Percentiles rank a stretch among this genome's conserved stretches.
These are phyloP conservation scores for Eleutherodactylus coqui DNA, from an alignment of 2,797 vertebrate species.

Conservation along the genomic window DNA sequence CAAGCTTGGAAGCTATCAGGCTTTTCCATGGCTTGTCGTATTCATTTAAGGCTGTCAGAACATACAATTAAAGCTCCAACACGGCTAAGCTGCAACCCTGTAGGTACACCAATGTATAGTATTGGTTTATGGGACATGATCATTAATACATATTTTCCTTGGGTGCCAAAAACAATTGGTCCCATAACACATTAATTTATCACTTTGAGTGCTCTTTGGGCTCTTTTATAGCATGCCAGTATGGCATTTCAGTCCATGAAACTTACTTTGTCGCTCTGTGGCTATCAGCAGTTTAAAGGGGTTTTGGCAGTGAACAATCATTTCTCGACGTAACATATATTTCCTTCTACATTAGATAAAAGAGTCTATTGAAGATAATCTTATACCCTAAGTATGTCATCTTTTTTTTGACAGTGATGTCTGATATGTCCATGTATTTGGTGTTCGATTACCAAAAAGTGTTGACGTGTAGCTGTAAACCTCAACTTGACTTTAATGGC, in stretches of 20 bases:
- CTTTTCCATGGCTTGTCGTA: conserved; percentile 17
- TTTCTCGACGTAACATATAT: not conserved
- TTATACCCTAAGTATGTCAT: not conserved
- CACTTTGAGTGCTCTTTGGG: not conserved
- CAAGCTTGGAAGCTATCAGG: not conserved
- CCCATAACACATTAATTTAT: not conserved
- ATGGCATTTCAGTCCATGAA: not conserved
- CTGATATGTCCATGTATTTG: conserved; percentile 36
- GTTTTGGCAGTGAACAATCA: conserved; percentile 10
- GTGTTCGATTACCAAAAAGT: conserved; percentile 19
- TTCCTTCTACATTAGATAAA: not conserved
- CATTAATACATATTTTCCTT: not conserved
- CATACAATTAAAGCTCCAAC: conserved; percentile 18
- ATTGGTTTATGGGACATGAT: not conserved
- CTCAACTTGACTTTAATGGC: conserved; percentile 46
- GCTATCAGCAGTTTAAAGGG: not conserved
- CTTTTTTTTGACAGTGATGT: conserved; percentile 36
- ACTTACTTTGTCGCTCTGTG: not conserved
- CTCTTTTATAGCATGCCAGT: not conserved
- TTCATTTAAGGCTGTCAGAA: conserved; percentile 36
- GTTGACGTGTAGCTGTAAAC: conserved; percentile 56
- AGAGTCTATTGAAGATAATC: not conserved
- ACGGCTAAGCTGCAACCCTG: not conserved
- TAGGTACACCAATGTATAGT: not conserved
- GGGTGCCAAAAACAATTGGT: not conserved